Evolutionary conservation across 2,888 invertebrate species (phyloP), one percentile per base, ranked within the genome.

Genomic region (Phaonia tiefii): DNA sequence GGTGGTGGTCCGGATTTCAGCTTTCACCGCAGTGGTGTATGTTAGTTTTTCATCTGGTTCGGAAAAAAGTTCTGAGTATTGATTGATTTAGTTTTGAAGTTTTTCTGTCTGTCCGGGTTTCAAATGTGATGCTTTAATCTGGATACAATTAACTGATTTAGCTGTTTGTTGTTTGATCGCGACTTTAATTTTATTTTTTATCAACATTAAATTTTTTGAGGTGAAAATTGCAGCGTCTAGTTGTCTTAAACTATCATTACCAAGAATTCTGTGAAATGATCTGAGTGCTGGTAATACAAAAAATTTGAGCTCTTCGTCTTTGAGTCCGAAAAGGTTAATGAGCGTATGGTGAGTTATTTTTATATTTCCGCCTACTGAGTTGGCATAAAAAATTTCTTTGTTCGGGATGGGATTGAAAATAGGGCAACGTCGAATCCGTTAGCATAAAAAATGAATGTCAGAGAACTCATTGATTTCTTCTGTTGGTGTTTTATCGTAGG

Each of bases 281-380:
- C 70, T 75, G 10, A 75, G 10, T 17, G 60, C 31, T 8, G 71
- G 44, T 15, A 77, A n/a, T n/a, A 71, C 22, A 60, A 51, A 76
- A 17, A 76, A 76, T 65, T 76, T 71, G 4, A n/a, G n/a, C n/a
- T n/a, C n/a, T n/a, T n/a, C n/a, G n/a, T n/a, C n/a, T n/a, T n/a
- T n/a, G n/a, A n/a, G 65, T 70, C 31, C 31, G 11, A 17, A 10
- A 44, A 7, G 39, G n/a, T 60, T 75, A 1, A 70, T 37, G 13
- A 49, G n/a, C 1, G 25, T 54, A 11, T 69, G 39, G 0, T 69
- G 63, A 7, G 69, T 13, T 8, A 75, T 39, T 17, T 46, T 17
- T n/a, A n/a, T 58, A 46, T 49, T 49, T 8, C 69, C 49, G 2
- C 66, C 42, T 13, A 66, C 37, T 13, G 56, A 44, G 10, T 44